Evolutionary conservation across 2,888 invertebrate genomes (phyloP).

Genomic region (Nomada goodeniana): DNA sequence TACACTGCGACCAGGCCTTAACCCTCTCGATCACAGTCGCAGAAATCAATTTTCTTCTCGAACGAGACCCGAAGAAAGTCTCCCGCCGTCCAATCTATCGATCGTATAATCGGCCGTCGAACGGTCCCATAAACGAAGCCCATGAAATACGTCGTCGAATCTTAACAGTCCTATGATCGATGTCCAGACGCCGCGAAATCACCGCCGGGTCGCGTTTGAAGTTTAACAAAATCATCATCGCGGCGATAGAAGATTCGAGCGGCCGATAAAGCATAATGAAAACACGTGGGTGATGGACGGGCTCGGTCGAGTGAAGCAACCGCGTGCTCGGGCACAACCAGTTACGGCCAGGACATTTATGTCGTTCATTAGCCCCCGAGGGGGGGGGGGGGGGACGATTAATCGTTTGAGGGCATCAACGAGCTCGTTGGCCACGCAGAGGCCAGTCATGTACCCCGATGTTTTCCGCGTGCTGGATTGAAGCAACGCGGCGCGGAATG

Average conservation of each 20-base stretch:
- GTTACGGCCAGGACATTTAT: conserved; percentile 39
- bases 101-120: conserved; percentile 10
- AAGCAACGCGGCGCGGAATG: conserved; percentile 28
- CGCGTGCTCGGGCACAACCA: conserved; percentile 51
- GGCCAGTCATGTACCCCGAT: conserved; percentile 21
- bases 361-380: conserved; percentile 66
- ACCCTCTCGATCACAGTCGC: neutral
- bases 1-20: neutral
- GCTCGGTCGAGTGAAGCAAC: conserved; percentile 33
- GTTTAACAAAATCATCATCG: no score
- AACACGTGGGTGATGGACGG: conserved; percentile 39
- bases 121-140: neutral
- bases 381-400: conserved; percentile 55
- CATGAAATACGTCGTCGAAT: neutral
- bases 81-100: neutral
- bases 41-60: conserved; percentile 6
- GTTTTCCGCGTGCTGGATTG: conserved; percentile 38
- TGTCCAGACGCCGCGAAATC: neutral
- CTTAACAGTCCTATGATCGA: neutral
- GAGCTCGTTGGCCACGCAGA: conserved; percentile 46
- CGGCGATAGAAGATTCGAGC: conserved; percentile 5
- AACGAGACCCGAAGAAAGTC: conserved; percentile 1
- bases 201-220: no score
- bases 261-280: conserved; percentile 31
- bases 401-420: conserved; percentile 61